These are phyloP conservation scores for rabbit (Oryctolagus cuniculus) DNA, from an alignment of 2,113 vertebrate species.

Conservation along the genomic window mOryCun1.1 NC_091433.1:105910001-105910500, in stretches of 20 bases:
- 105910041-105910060: conserved; percentile 12
- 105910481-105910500: background rate
- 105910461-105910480: background rate
- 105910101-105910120: background rate
- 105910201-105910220: background rate
- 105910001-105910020: background rate
- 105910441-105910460: background rate
- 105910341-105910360: background rate
- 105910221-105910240: background rate
- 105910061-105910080: background rate
- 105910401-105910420: background rate
- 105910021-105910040: background rate
- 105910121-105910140: background rate
- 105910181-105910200: conserved; percentile 16
- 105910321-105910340: background rate
- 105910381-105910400: background rate
- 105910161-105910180: background rate
- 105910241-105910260: background rate
- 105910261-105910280: background rate
- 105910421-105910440: background rate
- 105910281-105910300: background rate
- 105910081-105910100: background rate
- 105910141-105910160: background rate
- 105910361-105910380: background rate
- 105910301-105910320: background rate